Percentiles rank a stretch among this genome's conserved stretches.
Conservation (phyloP, 2,888 invertebrate species). For the Drosophila stalkeri region DNA sequence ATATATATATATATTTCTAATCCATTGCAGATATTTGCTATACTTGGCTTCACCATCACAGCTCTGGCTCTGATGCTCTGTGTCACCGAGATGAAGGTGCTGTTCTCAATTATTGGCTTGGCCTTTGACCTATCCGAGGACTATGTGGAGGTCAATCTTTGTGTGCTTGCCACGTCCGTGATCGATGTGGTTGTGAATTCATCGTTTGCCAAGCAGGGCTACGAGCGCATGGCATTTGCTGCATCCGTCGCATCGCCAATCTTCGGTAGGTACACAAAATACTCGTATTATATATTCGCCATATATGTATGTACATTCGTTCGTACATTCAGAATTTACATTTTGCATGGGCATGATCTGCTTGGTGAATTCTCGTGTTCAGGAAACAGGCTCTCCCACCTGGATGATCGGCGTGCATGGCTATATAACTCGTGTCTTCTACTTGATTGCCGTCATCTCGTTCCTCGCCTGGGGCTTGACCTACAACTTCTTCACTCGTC, state of each 20-base stretch:
- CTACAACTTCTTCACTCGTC: slow-evolving; percentile 47
- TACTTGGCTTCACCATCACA: not conserved
- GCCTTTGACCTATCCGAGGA: slow-evolving; percentile 39
- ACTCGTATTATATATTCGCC: not conserved
- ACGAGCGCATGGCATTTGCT: slow-evolving; percentile 59
- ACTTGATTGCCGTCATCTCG: not conserved
- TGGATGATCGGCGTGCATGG: slow-evolving; percentile 51
- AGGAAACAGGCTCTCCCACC: not conserved
- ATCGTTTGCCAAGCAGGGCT: slow-evolving; percentile 49
- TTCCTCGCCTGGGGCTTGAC: slow-evolving; percentile 34
- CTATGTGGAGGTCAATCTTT: slow-evolving; percentile 41
- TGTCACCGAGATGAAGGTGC: slow-evolving; percentile 49
- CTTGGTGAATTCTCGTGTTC: slow-evolving; percentile 16
- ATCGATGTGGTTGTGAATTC: slow-evolving; percentile 50
- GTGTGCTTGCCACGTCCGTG: slow-evolving; percentile 30
- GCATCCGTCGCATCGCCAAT: slow-evolving; percentile 45
- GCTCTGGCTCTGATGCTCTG: slow-evolving; percentile 3
- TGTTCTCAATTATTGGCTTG: slow-evolving; percentile 38
- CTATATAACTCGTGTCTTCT: slow-evolving; percentile 36
- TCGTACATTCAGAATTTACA: slow-evolving; percentile 33
- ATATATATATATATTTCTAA: not conserved
- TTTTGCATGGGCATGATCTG: slow-evolving; percentile 34
- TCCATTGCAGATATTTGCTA: slow-evolving; percentile 34
- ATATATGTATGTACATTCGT: not conserved
- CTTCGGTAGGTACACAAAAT: slow-evolving; percentile 28